Conservation (phyloP, 2,888 invertebrate genomes). For the Nomada hirtipes region DNA sequence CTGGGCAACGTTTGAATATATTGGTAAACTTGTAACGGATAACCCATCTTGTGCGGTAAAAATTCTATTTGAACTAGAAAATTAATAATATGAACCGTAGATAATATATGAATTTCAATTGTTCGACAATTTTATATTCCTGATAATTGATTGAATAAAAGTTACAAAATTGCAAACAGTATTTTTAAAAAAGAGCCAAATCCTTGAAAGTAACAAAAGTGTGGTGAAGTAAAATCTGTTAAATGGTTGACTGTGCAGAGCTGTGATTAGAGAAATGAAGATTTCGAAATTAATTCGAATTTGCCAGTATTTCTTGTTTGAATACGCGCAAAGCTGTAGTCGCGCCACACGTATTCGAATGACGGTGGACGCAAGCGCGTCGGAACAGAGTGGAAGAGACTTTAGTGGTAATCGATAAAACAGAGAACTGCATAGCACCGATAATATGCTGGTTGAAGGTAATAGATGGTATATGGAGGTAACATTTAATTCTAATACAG, state of each 20-base stretch:
- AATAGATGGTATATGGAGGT: background rate
- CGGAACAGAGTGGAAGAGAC: slow-evolving; percentile 4
- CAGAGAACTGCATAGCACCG: slow-evolving; percentile 44
- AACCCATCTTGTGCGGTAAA: background rate
- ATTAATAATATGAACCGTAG: background rate
- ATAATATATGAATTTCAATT: background rate
- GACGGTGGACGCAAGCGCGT: background rate
- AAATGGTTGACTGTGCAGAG: no score
- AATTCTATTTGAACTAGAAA: background rate
- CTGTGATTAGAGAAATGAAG: background rate
- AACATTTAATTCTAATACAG: background rate
- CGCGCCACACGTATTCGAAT: slow-evolving; percentile 50
- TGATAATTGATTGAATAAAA: background rate
- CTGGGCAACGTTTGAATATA: slow-evolving; percentile 24
- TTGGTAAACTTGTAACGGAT: slow-evolving; percentile 4
- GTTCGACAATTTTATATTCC: no score
- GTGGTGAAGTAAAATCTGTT: no score
- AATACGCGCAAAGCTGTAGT: background rate
- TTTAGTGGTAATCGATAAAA: slow-evolving; percentile 21
- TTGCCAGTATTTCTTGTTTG: background rate
- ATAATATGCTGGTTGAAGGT: slow-evolving; percentile 39
- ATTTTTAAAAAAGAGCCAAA: no score
- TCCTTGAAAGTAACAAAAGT: no score
- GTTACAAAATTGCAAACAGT: background rate
- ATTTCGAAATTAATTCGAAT: background rate